A percentile compares a stretch with the other conserved stretches of the same genome.
Conservation (phyloP, 2,113 vertebrate genomes). For the Heptranchias perlo region DNA sequence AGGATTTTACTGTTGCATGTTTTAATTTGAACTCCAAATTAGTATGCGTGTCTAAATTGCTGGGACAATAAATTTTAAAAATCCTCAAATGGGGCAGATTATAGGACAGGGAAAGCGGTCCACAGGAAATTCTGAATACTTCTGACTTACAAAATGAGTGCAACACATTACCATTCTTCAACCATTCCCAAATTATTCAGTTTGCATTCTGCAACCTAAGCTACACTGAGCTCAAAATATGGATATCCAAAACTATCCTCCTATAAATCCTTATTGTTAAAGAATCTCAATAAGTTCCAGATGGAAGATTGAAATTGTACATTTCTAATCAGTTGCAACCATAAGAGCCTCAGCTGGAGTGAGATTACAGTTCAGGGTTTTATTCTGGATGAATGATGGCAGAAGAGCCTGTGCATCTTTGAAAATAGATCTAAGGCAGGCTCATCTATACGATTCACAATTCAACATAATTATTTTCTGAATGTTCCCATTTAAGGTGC, state of each 20-base stretch:
- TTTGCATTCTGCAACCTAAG: not conserved
- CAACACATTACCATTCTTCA: not conserved
- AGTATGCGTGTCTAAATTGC: not conserved
- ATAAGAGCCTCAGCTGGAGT: not conserved
- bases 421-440: not conserved
- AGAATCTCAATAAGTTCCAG: not conserved
- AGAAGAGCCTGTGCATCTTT: not conserved
- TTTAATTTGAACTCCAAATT: not conserved
- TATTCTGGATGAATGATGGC: not conserved
- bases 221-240: not conserved
- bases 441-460: not conserved
- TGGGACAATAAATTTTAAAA: not conserved
- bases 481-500: not conserved
- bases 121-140: not conserved
- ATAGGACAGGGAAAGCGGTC: not conserved
- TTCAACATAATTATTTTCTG: not conserved
- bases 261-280: not conserved
- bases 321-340: slow-evolving; percentile 1
- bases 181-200: not conserved
- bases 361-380: not conserved
- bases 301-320: not conserved
- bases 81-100: not conserved
- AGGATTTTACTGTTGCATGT: not conserved
- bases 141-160: not conserved
- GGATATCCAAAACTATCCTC: not conserved